Evolutionary conservation across 2,888 invertebrate genomes (phyloP), one percentile per base, ranked within the genome.

Genomic region (Philaethria dido): DNA sequence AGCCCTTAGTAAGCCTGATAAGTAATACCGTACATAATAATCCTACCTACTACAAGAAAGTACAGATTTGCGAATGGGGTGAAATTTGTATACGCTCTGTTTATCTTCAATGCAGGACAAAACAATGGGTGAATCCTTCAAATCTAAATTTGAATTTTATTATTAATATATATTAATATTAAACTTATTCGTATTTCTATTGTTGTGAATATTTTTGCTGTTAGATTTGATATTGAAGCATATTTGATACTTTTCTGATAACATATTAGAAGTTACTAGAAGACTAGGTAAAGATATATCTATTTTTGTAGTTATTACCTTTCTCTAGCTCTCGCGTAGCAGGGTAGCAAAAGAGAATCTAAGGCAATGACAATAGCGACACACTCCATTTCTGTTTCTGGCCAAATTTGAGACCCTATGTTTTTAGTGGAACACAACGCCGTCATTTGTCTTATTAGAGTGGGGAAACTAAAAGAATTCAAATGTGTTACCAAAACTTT

Each of bases 1-100:
- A 1, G 39, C 33, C 13, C 13, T 39, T 13, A 39, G 1, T 2
- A 39, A 1, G 39, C 11, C 68, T 68, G 70, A 72, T 72, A 73
- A 73, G 72, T 69, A 61, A 70, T 72, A 70, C 66, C 66, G 61
- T 70, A 65, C 67, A 72, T 71, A 66, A 52, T 69, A 70, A 75
- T 72, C 69, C 59, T 64, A 22, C 59, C 45, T 70, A n/a, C n/a
- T n/a, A n/a, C n/a, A 57, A 36, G 47, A 57, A 69, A 66, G 67
- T 68, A 66, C 61, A 25, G 63, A 66, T 67, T 69, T 57, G 20
- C 63, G 42, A 60, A 45, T 48, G 61, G 36, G 47, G 44, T 57
- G 62, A 66, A 71, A 69, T 69, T 63, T 60, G 62, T 67, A 62
- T 64, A 70, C 64, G 62, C 61, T 73, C 69, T 68, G 63, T 60